Evolutionary conservation across 2,797 vertebrate genomes (phyloP).

Genomic region (Loris lydekkerianus): DNA sequence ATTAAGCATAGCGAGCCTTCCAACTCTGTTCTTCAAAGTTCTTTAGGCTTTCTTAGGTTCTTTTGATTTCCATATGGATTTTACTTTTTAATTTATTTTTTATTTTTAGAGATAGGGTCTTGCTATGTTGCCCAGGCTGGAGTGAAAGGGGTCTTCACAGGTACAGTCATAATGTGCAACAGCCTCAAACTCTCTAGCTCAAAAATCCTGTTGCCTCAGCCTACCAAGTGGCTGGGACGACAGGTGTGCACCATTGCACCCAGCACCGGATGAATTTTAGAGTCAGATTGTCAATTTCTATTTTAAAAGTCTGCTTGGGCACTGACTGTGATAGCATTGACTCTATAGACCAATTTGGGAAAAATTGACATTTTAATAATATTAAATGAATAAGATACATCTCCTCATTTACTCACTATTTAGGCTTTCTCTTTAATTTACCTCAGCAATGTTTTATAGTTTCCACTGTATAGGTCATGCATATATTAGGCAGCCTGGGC

Average conservation of each 20-base stretch:
- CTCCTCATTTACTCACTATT: background rate
- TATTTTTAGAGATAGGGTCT: too few relatives aligned
- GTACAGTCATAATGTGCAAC: background rate
- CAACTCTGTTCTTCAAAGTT: background rate
- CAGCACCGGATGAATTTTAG: background rate
- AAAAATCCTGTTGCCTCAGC: background rate
- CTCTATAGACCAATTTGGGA: background rate
- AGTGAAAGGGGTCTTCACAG: background rate
- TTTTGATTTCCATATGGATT: background rate
- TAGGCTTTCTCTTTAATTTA: background rate
- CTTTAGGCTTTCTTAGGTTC: background rate
- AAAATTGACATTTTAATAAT: background rate
- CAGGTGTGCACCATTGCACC: background rate
- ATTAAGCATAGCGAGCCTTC: background rate
- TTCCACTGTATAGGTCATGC: background rate
- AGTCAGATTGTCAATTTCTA: background rate
- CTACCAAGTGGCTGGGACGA: background rate
- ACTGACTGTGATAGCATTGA: background rate
- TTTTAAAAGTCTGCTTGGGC: background rate
- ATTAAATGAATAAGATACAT: background rate
- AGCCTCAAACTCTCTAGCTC: background rate
- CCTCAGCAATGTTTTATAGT: background rate
- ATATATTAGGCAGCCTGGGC: background rate
- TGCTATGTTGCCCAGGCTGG: too few relatives aligned
- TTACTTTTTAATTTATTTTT: too few relatives aligned